Conservation (phyloP, 1,140 invertebrate species). For the Scaptomyza graminum region DNA sequence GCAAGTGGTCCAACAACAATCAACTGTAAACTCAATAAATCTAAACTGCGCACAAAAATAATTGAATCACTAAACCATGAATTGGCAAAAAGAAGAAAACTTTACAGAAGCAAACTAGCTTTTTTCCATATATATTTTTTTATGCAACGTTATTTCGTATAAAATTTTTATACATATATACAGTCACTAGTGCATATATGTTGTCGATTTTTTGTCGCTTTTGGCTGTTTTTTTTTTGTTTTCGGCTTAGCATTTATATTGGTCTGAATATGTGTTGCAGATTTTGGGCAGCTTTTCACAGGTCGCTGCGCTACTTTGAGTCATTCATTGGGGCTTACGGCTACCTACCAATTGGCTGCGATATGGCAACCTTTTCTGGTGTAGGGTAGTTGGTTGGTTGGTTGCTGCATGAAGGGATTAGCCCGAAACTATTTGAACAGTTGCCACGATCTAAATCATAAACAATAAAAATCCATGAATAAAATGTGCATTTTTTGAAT, state of each 20-base stretch:
- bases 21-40: constrained; percentile 76
- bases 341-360: constrained; percentile 20
- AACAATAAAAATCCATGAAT: too few relatives aligned
- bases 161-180: constrained; percentile 21
- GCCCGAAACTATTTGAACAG: too few relatives aligned
- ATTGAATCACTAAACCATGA: constrained; percentile 80
- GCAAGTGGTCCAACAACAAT: constrained; percentile 16
- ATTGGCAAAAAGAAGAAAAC: constrained; percentile 29
- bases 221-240: constrained; percentile 9
- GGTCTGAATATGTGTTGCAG: constrained; percentile 48
- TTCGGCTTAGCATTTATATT: constrained; percentile 41
- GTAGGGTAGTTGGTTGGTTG: background rate
- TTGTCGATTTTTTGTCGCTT: background rate
- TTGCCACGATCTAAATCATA: too few relatives aligned
- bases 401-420: background rate
- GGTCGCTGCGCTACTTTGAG: constrained; percentile 66
- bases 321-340: constrained; percentile 56
- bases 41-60: constrained; percentile 82
- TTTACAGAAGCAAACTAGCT: constrained; percentile 1
- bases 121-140: constrained; percentile 15
- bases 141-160: constrained; percentile 30
- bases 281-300: constrained; percentile 72
- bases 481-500: too few relatives aligned
- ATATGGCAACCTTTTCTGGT: background rate
- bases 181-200: background rate